Evolutionary conservation across 2,113 vertebrate genomes (phyloP), one percentile per base, ranked within the genome.

Genomic region (Perccottus glenii): DNA sequence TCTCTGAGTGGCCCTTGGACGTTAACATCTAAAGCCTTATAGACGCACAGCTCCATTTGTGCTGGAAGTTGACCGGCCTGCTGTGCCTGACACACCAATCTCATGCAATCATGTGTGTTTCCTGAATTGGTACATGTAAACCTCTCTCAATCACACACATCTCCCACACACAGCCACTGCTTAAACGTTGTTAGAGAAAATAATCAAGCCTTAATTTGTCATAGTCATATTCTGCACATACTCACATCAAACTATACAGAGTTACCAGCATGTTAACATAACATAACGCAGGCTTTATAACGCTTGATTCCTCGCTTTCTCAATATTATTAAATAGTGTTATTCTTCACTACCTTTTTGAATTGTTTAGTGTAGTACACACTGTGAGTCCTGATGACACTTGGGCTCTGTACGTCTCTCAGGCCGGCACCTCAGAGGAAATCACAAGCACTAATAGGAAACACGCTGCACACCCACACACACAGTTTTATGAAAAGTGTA

Each of bases 401-500:
- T 46, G 19, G 75, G 77, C 83, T 87, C 74, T 82, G 79, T 61
- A 76, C 71, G 78, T 70, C 74, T 61, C 83, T 81, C 75, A 47
- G 62, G 49, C 27, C 19, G 3, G 73, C 72, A 58, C 89, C 88
- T 81, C 71, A 46, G 19, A 85, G 84, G 87, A 91, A 90, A 89
- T 87, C 71, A 87, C 65, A 60, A 0, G 58, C 75, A 38, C 79
- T 91, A 92, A 92, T 92, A 68, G 70, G 85, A 92, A 93, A 89
- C 90, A 91, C 85, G 80, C 71, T 56, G 62, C n/a, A n/a, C n/a
- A n/a, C n/a, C 11, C 72, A 49, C 69, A 40, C 50, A 64, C 44
- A 58, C 62, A 64, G 65, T 46, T 64, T 44, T 67, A 44, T 32
- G 49, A 65, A 60, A 14, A 4, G 46, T 27, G 8, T 53, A 36